A percentile compares a stretch with the other conserved stretches of the same genome.
phyloP scores from a whole-genome alignment of 2,113 vertebrate species.

The Cygnus buccinator region DNA sequence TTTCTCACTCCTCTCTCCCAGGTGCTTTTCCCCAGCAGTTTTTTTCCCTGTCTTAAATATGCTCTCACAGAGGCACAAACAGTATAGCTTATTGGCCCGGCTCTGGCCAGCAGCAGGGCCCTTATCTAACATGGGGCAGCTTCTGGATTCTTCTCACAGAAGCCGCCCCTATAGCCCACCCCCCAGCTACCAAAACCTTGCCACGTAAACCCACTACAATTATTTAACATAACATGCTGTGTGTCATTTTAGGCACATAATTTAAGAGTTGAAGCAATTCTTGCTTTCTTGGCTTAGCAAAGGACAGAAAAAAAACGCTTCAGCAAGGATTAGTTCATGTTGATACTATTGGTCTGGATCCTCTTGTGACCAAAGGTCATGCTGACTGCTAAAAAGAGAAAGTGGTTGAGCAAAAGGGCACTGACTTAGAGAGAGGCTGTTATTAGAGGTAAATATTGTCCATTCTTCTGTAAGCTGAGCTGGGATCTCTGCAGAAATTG shows the following conservation, averaged over 20 bases:
- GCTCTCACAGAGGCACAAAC: too few species aligned
- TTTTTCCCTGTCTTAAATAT: too few species aligned
- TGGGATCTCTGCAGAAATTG: constrained; percentile 1
- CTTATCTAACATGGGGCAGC: too few species aligned
- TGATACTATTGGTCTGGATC: constrained; percentile 3
- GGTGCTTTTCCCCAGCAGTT: too few species aligned
- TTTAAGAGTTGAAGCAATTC: background rate
- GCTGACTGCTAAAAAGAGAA: constrained; percentile 15
- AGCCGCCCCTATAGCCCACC: too few species aligned
- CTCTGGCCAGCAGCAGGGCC: too few species aligned
- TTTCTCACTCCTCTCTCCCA: too few species aligned
- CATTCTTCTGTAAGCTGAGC: background rate
- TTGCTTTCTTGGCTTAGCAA: background rate
- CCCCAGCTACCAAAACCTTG: too few species aligned
- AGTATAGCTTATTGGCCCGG: too few species aligned
- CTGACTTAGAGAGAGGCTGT: background rate
- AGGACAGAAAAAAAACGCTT: background rate
- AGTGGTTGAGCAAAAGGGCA: background rate
- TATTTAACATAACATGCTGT: background rate
- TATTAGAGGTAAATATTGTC: constrained; percentile 9
- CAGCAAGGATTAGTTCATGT: background rate
- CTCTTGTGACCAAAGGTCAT: constrained; percentile 2
- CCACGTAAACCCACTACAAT: too few species aligned
- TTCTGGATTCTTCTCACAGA: too few species aligned
- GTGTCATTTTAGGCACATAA: background rate